Evolutionary conservation across 2,113 vertebrate genomes (phyloP).

Genomic region (Oreochromis spilurus): DNA sequence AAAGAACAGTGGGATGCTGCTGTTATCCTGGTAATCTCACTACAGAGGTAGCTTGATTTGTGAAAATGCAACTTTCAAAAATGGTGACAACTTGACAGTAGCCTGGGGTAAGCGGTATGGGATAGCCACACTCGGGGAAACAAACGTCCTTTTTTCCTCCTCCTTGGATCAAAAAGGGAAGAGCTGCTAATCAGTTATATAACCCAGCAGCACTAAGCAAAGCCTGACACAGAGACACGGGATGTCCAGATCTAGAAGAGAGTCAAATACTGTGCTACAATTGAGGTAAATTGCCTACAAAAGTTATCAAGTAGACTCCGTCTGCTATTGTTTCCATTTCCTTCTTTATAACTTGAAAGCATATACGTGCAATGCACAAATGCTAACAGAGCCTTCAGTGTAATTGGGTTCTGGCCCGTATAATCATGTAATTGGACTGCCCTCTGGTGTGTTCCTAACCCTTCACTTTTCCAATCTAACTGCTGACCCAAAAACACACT

Average conservation of each 20-base stretch:
- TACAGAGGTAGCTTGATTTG: slow-evolving; percentile 21
- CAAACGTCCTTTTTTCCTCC: not conserved
- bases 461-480: slow-evolving; percentile 10
- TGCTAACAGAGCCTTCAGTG: not conserved
- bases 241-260: not conserved
- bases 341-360: not conserved
- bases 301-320: not conserved
- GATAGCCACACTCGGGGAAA: not conserved
- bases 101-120: slow-evolving; percentile 20
- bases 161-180: not conserved
- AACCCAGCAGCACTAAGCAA: not conserved
- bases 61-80: slow-evolving; percentile 24
- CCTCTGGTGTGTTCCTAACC: slow-evolving; percentile 21
- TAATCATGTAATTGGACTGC: slow-evolving; percentile 22
- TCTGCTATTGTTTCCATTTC: not conserved
- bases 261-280: not conserved
- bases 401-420: slow-evolving; percentile 6
- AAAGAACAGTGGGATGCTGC: not conserved
- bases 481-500: slow-evolving; percentile 33
- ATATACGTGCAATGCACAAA: not conserved
- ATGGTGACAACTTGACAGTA: slow-evolving; percentile 42
- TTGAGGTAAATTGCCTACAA: not conserved
- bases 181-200: slow-evolving; percentile 18
- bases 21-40: slow-evolving; percentile 6
- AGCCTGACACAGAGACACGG: not conserved